These are phyloP conservation scores for Rhinatrema bivittatum DNA, from an alignment of 2,797 vertebrate species.

Conservation along the genomic window DNA sequence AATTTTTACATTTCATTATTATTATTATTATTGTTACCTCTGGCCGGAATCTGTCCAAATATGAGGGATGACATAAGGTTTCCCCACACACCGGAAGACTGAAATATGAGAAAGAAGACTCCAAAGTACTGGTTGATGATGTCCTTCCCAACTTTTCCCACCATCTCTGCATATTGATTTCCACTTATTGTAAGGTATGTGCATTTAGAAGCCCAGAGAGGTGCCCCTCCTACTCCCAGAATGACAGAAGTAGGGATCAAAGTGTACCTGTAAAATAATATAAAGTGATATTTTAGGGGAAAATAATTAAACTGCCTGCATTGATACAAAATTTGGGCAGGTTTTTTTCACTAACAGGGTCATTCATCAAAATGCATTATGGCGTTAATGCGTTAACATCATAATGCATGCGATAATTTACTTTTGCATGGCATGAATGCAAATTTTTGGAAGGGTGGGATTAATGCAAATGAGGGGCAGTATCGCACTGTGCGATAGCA, in stretches of 20 bases:
- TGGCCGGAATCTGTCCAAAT: constrained; percentile 59
- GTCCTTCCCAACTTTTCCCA: constrained; percentile 58
- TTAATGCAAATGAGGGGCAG: no score
- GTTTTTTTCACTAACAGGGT: no score
- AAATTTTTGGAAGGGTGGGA: no score
- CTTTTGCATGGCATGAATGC: no score
- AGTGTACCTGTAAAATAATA: constrained; percentile 72
- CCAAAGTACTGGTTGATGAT: constrained; percentile 88
- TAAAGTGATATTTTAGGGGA: no score
- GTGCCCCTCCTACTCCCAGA: constrained; percentile 83
- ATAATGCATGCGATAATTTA: no score
- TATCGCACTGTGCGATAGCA: no score
- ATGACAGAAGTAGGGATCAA: constrained; percentile 82
- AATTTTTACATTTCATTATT: no score
- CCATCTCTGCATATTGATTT: constrained; percentile 50
- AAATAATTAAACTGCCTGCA: no score
- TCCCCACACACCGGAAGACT: constrained; percentile 85
- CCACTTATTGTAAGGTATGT: constrained; percentile 83
- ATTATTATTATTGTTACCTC: constrained; percentile 71
- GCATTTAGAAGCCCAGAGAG: constrained; percentile 89
- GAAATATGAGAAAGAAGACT: constrained; percentile 88
- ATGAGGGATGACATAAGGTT: constrained; percentile 93
- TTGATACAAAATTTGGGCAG: no score
- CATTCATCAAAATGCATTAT: no score
- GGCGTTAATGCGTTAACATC: no score